Evolutionary conservation across 2,113 vertebrate species (phyloP), one percentile per base, ranked within the genome.

Genomic region (Mixornis gularis): DNA sequence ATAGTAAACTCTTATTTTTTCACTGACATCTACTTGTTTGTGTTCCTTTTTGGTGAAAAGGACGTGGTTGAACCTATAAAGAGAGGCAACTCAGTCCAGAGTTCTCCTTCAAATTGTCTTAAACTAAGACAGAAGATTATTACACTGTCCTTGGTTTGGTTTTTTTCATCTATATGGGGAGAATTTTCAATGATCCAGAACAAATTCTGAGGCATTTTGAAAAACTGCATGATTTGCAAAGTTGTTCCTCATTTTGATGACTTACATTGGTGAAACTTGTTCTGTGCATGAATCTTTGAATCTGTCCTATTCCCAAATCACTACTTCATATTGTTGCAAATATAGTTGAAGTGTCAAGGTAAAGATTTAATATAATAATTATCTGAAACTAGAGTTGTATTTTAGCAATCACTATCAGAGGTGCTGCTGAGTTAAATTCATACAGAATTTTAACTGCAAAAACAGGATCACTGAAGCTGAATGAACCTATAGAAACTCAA

Each of bases 151-250:
- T 19, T 12, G 3, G 0, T 49, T 49, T 89, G 9, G 0, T n/a
- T 40, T 68, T 58, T 55, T 13, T 19, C 12, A 56, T 68, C 66
- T 46, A 69, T 19, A 49, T 4, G 24, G 21, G 41, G 29, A 77
- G 7, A 69, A 41, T 81, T 65, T 77, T 79, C 76, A 74, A 22
- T 22, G 26, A 63, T 63, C 13, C 43, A 73, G 36, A 88, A 80
- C 29, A 73, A 86, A 73, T 59, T 93, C 55, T 55, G 77, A 92
- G 52, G 73, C 40, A 70, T 65, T 82, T 79, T 77, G 68, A 82
- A 79, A 90, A 93, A 65, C 44, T 69, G 19, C 40, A 59, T 34
- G 62, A 68, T 82, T 82, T 93, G 32, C 77, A 80, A 72, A 88
- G 17, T 51, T 16, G 11, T 86, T 93, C 25, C 19, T 92, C 77